Base-by-base conservation (phyloP, 2,113 vertebrate genomes). In the Caranx ignobilis region DNA sequence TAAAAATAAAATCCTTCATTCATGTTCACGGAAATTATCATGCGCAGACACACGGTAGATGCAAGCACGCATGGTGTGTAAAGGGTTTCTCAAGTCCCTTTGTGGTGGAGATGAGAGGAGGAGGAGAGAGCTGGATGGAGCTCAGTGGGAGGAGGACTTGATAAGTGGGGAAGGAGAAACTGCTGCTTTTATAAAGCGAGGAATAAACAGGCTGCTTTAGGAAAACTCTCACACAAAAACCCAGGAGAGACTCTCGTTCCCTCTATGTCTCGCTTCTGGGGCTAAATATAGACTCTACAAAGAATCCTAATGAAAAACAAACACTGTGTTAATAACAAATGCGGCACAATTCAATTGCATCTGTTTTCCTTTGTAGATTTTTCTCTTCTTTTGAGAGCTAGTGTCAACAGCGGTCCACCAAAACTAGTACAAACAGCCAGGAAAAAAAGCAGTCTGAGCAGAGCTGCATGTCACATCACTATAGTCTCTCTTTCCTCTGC, bases 241-340 rank as follows among this genome's bases (percentile, higher is more conserved):
- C 82, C 85, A 75, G 43, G 77, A 85, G 83, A 83, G 26, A 74
- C 26, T 80, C 74, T 68, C 41, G 31, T 59, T 47, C 41, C 55
- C 18, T 32, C 21, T 59, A 50, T 6, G 48, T 72, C 60, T 81
- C 57, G 50, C 55, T 56, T 55, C 64, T 63, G 18, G 31, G 55
- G 71, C 71, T 85, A 89, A 88, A 88, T 85, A 89, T 91, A 88
- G 77, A n/a, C 35, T 48, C 21, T 19, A 81, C 60, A 84, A 76
- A 87, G 79, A 75, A 67, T 47, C 37, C 32, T 79, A 87, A 81
- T 87, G 73, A 83, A 88, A 85, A 89, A 75, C 83, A 89, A 91
- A 90, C 81, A 83, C 64, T 59, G 61, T 6, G 13, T 66, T 76
- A 71, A 83, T 61, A 77, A 35, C 13, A 21, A 81, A 82, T 61